Evolutionary conservation across 2,888 invertebrate genomes (phyloP), one percentile per base, ranked within the genome.

Genomic region (Pasiphila rectangulata): DNA sequence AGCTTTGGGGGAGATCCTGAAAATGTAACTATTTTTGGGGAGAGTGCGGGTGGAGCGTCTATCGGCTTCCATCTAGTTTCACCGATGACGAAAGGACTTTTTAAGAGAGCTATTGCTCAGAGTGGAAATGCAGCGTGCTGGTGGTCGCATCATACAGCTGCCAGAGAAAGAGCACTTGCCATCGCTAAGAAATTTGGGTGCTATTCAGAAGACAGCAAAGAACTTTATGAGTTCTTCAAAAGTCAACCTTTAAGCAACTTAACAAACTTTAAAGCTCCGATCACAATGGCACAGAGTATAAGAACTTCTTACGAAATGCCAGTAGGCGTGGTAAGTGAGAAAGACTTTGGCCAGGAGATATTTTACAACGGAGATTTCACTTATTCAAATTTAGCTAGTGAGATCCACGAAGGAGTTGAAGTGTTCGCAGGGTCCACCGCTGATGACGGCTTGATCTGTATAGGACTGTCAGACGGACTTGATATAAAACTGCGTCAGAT

Each of bases 371-470:
- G 67, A n/a, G 57, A 73, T 12, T 37, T 67, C 9, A 43, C 7
- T 1, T 40, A 55, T 17, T 77, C 90, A 21, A 67, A 70, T 10
- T 54, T 84, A 5, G 75, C 81, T 50, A 70, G 81, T 10, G 90
- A 91, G n/a, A 79, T 80, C n/a, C 77, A 90, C 21, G 63, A 72
- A 34, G 72, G 60, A n/a, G 83, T 93, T 0, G 93, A 94, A 0
- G 90, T 94, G 72, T 91, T 95, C 5, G 9, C 41, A 4, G 53
- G 53, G 1, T 32, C 25, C 13, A 54, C 46, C 3, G 41, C 46
- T 41, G 53, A 54, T 12, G 53, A 54, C 27, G 53, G 49, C 5
- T 6, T 54, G 5, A 21, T 54, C 7, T n/a, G 32, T 16, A 12
- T 54, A 4, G 20, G 34, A 9, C 17, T 47, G 3, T 54, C 35